Evolutionary conservation across 2,113 vertebrate species (phyloP).

Genomic region (Halcyon malimbica): DNA sequence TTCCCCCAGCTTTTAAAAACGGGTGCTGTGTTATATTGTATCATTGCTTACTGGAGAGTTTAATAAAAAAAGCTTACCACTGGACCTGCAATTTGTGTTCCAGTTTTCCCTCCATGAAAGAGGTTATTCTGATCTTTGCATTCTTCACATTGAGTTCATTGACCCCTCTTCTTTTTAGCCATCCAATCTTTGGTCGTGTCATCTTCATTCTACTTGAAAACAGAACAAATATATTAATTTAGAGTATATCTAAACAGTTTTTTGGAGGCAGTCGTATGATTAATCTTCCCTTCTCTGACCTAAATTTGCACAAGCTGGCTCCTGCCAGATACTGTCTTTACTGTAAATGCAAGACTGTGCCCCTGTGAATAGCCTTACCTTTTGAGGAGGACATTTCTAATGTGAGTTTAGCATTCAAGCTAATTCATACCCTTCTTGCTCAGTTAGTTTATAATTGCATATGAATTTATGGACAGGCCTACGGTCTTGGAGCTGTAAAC

Average conservation of each 20-base stretch:
- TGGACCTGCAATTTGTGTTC: background rate
- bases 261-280: background rate
- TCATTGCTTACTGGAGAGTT: background rate
- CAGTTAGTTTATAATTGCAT: background rate
- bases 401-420: background rate
- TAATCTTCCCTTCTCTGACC: background rate
- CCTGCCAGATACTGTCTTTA: background rate
- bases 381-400: background rate
- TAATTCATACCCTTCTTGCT: background rate
- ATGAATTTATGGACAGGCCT: background rate
- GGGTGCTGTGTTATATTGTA: background rate
- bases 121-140: background rate
- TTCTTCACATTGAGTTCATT: background rate
- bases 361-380: background rate
- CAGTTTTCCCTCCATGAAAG: background rate
- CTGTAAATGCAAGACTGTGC: background rate
- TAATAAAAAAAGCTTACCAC: background rate
- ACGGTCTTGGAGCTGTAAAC: background rate
- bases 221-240: background rate
- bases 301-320: background rate
- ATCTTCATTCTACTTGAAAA: background rate
- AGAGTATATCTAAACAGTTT: background rate
- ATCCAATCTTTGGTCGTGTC: background rate
- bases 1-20: background rate
- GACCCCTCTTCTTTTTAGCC: background rate